These are phyloP conservation scores for Papilio demoleus DNA, from an alignment of 2,888 invertebrate genomes.

Conservation along the genomic window DNA sequence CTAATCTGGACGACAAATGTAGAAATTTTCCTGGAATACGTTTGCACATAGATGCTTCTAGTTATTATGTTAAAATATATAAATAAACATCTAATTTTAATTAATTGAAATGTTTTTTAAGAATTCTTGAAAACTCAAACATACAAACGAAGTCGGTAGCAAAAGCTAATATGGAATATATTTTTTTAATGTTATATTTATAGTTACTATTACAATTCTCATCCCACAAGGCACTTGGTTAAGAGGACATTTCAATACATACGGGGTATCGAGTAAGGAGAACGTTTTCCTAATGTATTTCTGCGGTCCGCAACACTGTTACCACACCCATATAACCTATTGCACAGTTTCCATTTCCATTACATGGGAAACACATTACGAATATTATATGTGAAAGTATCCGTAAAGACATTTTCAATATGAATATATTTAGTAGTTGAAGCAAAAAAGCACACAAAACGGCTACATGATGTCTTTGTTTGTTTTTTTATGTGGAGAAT, in stretches of 20 bases:
- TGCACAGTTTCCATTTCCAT: constrained; percentile 25
- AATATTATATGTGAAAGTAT: background rate
- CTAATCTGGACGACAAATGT: too few relatives aligned
- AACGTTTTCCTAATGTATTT: constrained; percentile 25
- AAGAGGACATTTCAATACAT: constrained; percentile 7
- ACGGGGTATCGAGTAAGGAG: constrained; percentile 4
- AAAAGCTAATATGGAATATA: too few relatives aligned
- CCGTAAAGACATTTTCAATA: background rate
- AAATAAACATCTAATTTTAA: too few relatives aligned
- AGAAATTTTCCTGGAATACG: too few relatives aligned
- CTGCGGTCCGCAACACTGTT: constrained; percentile 25
- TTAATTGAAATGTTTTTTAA: too few relatives aligned
- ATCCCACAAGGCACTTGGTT: constrained; percentile 15
- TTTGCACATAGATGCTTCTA: too few relatives aligned
- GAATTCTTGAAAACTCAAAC: too few relatives aligned
- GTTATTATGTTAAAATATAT: too few relatives aligned
- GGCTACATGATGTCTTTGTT: too few relatives aligned
- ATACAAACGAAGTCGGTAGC: too few relatives aligned
- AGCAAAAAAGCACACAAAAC: background rate
- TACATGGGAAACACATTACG: constrained; percentile 15
- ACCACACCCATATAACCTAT: constrained; percentile 22
- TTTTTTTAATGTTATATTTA: background rate
- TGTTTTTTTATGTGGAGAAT: too few relatives aligned
- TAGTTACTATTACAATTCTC: background rate
- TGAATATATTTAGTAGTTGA: background rate